Evolutionary conservation across 2,888 invertebrate genomes (phyloP).

Genomic region (Odontocerum albicorne): DNA sequence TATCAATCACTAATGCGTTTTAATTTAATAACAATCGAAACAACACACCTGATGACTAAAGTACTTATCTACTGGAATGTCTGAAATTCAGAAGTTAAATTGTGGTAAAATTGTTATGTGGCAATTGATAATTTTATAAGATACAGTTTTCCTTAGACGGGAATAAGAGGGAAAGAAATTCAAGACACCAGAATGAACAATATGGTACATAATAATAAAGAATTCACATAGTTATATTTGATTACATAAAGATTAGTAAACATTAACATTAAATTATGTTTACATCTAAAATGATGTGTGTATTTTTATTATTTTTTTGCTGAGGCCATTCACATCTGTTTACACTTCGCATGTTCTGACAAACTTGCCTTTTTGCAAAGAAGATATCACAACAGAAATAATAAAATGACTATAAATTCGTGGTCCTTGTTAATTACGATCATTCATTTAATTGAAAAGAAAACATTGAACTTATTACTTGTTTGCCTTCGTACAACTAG

Average conservation of each 20-base stretch:
- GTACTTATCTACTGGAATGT: too few relatives aligned
- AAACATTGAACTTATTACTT: too few relatives aligned
- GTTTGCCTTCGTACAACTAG: too few relatives aligned
- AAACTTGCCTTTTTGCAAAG: constrained; percentile 5
- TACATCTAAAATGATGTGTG: constrained; percentile 32
- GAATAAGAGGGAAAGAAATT: constrained; percentile 24
- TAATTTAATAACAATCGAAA: too few relatives aligned
- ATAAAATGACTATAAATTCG: not conserved
- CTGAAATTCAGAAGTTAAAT: too few relatives aligned
- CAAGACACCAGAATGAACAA: constrained; percentile 29
- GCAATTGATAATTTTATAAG: not conserved
- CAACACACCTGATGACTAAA: too few relatives aligned
- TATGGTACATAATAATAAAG: constrained; percentile 22
- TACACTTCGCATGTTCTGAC: not conserved
- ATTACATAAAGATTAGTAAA: constrained; percentile 17
- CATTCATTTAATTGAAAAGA: too few relatives aligned
- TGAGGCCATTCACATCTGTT: constrained; percentile 13
- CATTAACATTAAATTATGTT: constrained; percentile 23
- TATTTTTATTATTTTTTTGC: constrained; percentile 15
- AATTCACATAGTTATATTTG: constrained; percentile 4
- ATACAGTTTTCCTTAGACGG: constrained; percentile 15
- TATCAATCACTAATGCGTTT: too few relatives aligned
- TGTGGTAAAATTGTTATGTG: too few relatives aligned
- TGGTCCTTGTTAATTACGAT: too few relatives aligned
- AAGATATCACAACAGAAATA: constrained; percentile 12